A percentile compares a stretch with the other conserved stretches of the same genome.
phyloP scores from a whole-genome alignment of 2,797 vertebrate species.

The Sebastes melanostomus region DNA sequence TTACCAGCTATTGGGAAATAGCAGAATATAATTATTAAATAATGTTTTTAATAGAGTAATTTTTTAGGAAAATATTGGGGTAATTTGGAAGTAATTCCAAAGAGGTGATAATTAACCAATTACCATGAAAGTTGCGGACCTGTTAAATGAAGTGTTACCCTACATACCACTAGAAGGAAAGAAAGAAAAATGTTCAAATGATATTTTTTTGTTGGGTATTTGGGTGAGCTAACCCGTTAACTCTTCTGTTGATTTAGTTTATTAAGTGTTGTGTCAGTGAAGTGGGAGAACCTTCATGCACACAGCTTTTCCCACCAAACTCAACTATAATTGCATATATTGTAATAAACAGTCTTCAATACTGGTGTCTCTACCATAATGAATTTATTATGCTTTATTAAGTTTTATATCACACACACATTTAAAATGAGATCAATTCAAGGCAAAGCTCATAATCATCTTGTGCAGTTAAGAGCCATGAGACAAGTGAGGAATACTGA shows the following conservation, averaged over 20 bases:
- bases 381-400: constrained; percentile 64
- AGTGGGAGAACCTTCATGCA: background rate
- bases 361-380: background rate
- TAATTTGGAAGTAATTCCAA: too few species aligned
- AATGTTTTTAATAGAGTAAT: too few species aligned
- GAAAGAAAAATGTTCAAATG: background rate
- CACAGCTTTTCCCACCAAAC: background rate
- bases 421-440: constrained; percentile 21
- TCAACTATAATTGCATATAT: background rate
- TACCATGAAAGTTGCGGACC: too few species aligned
- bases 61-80: too few species aligned
- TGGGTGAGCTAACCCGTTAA: background rate
- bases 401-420: constrained; percentile 7
- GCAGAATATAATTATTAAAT: too few species aligned
- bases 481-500: background rate
- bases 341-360: background rate
- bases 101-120: too few species aligned
- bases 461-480: background rate
- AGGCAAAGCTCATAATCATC: constrained; percentile 11
- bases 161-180: too few species aligned
- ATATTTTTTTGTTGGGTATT: background rate
- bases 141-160: too few species aligned
- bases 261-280: background rate
- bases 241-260: background rate
- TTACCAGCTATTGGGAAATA: too few species aligned